phyloP scores from a whole-genome alignment of 2,888 invertebrate genomes.

The Malacosoma neustria region DNA sequence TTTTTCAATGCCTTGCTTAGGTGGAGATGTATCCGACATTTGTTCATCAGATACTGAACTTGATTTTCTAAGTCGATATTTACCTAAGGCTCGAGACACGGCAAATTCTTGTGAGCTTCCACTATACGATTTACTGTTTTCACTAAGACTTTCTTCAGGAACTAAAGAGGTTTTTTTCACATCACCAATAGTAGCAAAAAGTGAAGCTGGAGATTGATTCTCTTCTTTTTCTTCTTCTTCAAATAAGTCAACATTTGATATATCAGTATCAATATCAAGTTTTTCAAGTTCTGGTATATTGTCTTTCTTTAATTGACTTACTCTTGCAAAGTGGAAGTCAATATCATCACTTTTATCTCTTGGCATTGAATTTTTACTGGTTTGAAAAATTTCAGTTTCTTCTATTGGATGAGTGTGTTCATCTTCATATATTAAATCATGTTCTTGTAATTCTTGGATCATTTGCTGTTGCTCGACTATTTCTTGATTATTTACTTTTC shows the following conservation, averaged over 20 bases:
- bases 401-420: constrained; percentile 45
- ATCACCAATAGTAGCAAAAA: constrained; percentile 85
- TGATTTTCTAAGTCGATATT: constrained; percentile 83
- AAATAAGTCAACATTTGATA: constrained; percentile 72
- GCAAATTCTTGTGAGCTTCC: constrained; percentile 89
- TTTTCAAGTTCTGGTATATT: constrained; percentile 66
- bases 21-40: constrained; percentile 64
- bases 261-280: constrained; percentile 74
- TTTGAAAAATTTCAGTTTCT: constrained; percentile 44
- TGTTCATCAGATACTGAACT: constrained; percentile 82
- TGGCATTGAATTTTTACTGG: constrained; percentile 31
- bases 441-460: constrained; percentile 64
- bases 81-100: constrained; percentile 86
- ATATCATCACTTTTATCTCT: constrained; percentile 68
- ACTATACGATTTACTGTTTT: constrained; percentile 70
- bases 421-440: constrained; percentile 49
- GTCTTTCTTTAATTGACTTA: constrained; percentile 69
- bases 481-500: constrained; percentile 65
- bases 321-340: constrained; percentile 69
- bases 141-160: constrained; percentile 75
- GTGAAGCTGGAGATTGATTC: constrained; percentile 76
- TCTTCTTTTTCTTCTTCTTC: constrained; percentile 78
- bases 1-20: constrained; percentile 39
- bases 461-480: constrained; percentile 65
- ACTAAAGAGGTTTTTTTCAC: constrained; percentile 75